These are phyloP conservation scores for Drosophila oshimai DNA, from an alignment of 1,140 invertebrate genomes.

Conservation along the genomic window DNA sequence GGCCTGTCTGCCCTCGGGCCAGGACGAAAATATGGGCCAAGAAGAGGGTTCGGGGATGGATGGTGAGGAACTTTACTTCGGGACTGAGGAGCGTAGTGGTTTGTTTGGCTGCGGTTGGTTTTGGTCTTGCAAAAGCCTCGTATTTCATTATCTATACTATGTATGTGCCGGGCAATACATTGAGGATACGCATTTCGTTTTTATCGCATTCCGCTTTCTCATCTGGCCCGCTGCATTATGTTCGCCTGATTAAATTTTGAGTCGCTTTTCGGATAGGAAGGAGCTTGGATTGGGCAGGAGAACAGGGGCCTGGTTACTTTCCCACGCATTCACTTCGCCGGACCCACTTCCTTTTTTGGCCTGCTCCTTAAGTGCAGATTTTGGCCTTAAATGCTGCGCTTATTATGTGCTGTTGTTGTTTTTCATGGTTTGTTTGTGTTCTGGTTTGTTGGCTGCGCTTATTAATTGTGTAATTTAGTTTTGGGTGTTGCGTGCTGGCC, in stretches of 20 bases:
- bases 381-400: constrained; percentile 60
- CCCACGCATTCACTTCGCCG: constrained; percentile 39
- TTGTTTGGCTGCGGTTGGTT: constrained; percentile 6
- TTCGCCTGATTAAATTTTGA: constrained; percentile 72
- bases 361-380: constrained; percentile 67
- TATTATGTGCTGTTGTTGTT: constrained; percentile 45
- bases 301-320: constrained; percentile 25
- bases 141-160: constrained; percentile 53
- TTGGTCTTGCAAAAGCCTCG: constrained; percentile 17
- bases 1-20: constrained; percentile 19
- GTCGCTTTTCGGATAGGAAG: constrained; percentile 18
- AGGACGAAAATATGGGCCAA: constrained; percentile 8
- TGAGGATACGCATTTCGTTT: constrained; percentile 45
- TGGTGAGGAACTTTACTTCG: constrained; percentile 3
- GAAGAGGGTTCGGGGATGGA: neutral
- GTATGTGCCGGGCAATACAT: constrained; percentile 28
- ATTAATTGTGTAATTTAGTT: constrained; percentile 76
- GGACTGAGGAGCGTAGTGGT: neutral
- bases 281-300: neutral
- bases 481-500: constrained; percentile 42
- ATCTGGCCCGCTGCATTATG: constrained; percentile 63
- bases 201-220: constrained; percentile 68
- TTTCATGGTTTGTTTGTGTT: constrained; percentile 7
- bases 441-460: constrained; percentile 45
- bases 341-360: constrained; percentile 9